phyloP scores from a whole-genome alignment of 1,140 invertebrate species.

The Capitella teleta region DNA sequence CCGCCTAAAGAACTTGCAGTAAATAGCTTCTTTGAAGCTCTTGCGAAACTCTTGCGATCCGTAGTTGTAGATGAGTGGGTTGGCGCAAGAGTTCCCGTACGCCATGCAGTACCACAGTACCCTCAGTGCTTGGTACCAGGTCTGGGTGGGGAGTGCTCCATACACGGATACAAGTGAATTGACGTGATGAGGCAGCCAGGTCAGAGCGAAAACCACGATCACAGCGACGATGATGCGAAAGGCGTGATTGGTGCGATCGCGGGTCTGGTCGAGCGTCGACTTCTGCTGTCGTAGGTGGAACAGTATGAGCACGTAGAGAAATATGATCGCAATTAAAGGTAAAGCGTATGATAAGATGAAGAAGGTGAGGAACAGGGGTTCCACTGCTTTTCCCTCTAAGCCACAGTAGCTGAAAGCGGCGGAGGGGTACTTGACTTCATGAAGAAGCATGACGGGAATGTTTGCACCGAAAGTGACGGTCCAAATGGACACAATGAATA shows the following conservation, averaged over 20 bases:
- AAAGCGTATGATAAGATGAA: slow-evolving; percentile 43
- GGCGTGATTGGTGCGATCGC: slow-evolving; percentile 58
- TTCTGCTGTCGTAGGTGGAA: background rate
- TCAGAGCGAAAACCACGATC: slow-evolving; percentile 79
- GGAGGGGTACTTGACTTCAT: slow-evolving; percentile 53
- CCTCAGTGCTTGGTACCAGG: slow-evolving; percentile 3
- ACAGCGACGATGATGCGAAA: slow-evolving; percentile 85
- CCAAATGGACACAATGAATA: slow-evolving; percentile 2
- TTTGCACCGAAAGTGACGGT: slow-evolving; percentile 41
- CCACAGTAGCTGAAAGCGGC: slow-evolving; percentile 49
- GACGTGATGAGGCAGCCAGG: slow-evolving; percentile 80
- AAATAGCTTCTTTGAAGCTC: slow-evolving; percentile 6
- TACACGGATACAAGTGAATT: slow-evolving; percentile 32
- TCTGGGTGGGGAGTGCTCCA: background rate
- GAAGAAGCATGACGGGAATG: slow-evolving; percentile 56
- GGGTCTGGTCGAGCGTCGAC: slow-evolving; percentile 10
- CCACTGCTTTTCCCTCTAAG: background rate
- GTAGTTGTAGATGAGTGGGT: slow-evolving; percentile 16
- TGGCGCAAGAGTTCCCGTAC: slow-evolving; percentile 16
- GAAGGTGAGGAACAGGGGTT: slow-evolving; percentile 35
- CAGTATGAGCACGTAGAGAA: slow-evolving; percentile 83
- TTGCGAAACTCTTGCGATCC: slow-evolving; percentile 14
- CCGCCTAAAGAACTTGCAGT: too few species aligned
- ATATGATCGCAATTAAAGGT: slow-evolving; percentile 59
- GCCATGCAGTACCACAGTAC: slow-evolving; percentile 15